These are phyloP conservation scores for Diplodus puntazzo DNA, from an alignment of 2,797 vertebrate genomes.

Conservation along the genomic window DNA sequence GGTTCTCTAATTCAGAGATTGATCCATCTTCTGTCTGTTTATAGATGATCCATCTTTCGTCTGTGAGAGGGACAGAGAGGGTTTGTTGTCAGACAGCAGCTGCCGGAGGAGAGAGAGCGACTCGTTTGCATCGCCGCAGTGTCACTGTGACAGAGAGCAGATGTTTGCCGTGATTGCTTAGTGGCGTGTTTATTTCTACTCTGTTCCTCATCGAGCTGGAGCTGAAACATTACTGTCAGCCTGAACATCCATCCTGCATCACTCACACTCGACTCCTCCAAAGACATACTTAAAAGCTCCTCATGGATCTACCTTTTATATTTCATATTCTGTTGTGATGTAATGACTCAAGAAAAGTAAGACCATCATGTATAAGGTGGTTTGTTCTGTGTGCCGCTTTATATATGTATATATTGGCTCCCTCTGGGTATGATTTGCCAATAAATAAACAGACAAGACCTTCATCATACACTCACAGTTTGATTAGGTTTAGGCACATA, in stretches of 20 bases:
- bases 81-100: slow-evolving; percentile 70
- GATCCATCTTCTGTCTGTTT: slow-evolving; percentile 41
- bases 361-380: neutral
- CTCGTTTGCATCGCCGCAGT: slow-evolving; percentile 56
- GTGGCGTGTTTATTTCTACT: slow-evolving; percentile 57
- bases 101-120: slow-evolving; percentile 59
- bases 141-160: slow-evolving; percentile 72
- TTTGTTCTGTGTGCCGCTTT: neutral
- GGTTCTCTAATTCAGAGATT: slow-evolving; percentile 44
- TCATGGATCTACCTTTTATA: neutral
- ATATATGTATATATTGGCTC: too few relatives aligned
- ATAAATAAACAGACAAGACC: neutral
- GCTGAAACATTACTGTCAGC: slow-evolving; percentile 59
- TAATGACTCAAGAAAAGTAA: neutral
- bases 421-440: neutral
- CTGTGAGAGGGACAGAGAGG: slow-evolving; percentile 27
- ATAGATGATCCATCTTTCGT: slow-evolving; percentile 48
- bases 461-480: too few relatives aligned
- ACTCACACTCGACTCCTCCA: neutral
- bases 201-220: slow-evolving; percentile 31
- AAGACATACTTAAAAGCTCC: slow-evolving; percentile 4
- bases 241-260: slow-evolving; percentile 17
- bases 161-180: slow-evolving; percentile 71
- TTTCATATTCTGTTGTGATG: slow-evolving; percentile 1
- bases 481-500: too few relatives aligned